A percentile compares a stretch with the other conserved stretches of the same genome.
phyloP scores from a whole-genome alignment of 92 coral and sea anemone species.

The Phenganax marumi region DNA sequence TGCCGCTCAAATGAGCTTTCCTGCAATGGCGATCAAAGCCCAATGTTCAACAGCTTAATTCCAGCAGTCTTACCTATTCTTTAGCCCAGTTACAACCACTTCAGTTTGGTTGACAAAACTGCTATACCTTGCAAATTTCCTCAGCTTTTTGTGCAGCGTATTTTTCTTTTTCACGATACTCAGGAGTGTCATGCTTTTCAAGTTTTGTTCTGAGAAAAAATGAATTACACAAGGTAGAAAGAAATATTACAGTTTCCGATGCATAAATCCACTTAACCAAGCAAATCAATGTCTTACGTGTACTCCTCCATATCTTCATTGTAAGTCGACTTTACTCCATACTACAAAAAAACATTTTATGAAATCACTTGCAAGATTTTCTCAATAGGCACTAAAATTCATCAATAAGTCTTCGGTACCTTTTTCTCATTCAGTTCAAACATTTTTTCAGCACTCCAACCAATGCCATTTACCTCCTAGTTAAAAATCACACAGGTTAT shows the following conservation, averaged over 20 bases:
- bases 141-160: conserved; percentile 43
- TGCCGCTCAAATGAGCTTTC: conserved; percentile 32
- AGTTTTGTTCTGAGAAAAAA: conserved; percentile 30
- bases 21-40: not conserved
- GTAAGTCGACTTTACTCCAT: conserved; percentile 39
- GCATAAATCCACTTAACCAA: not conserved
- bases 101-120: not conserved
- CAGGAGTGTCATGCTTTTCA: conserved; percentile 35
- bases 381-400: not conserved
- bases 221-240: not conserved
- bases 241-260: not conserved
- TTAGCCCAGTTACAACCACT: not conserved
- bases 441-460: conserved; percentile 43
- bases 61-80: not conserved
- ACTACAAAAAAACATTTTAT: conserved; percentile 22
- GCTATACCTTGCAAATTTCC: conserved; percentile 26
- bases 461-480: not conserved
- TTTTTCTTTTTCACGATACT: conserved; percentile 31
- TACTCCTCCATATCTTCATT: conserved; percentile 37
- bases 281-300: conserved; percentile 21
- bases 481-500: too few species aligned
- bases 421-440: conserved; percentile 20
- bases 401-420: conserved; percentile 2
- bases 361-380: not conserved
- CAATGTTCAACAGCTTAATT: not conserved